phyloP scores from a whole-genome alignment of 2,888 invertebrate genomes.

The Trimorus sp. region DNA sequence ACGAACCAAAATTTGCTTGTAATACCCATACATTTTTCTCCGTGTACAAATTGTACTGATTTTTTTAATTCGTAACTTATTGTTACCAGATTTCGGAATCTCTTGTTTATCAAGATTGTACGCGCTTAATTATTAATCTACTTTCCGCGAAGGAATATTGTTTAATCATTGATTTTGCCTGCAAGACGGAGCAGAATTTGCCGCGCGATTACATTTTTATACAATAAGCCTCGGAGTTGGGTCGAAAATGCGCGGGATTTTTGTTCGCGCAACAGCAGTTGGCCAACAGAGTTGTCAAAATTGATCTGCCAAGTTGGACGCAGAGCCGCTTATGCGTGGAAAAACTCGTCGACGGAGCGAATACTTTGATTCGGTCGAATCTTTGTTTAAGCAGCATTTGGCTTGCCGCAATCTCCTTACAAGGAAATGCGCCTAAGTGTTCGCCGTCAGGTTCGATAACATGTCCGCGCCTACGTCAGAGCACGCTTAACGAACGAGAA shows the following conservation, averaged over 20 bases:
- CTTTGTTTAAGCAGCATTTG: conserved; percentile 45
- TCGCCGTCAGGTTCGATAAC: conserved; percentile 41
- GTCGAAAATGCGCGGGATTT: no score
- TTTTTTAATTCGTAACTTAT: no score
- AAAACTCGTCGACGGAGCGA: conserved; percentile 27
- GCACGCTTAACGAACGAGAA: conserved; percentile 15
- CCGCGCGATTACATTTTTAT: conserved; percentile 4
- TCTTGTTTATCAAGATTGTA: no score
- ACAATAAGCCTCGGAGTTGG: no score
- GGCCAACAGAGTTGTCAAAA: no score
- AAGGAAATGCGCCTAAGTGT: conserved; percentile 43
- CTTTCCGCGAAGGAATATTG: no score
- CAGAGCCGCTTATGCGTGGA: conserved; percentile 33
- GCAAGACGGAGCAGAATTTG: neutral
- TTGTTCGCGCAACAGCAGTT: conserved; percentile 13
- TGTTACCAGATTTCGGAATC: no score
- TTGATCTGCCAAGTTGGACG: conserved; percentile 47
- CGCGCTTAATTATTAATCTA: no score
- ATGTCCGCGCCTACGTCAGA: conserved; percentile 2
- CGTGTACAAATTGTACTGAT: no score
- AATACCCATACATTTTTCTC: no score
- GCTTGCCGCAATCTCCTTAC: conserved; percentile 53
- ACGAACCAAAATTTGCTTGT: no score
- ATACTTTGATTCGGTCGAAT: conserved; percentile 49
- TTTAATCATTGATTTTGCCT: no score